These are phyloP conservation scores for Ceratitis capitata DNA, from an alignment of 1,140 invertebrate species.

Conservation along the genomic window DNA sequence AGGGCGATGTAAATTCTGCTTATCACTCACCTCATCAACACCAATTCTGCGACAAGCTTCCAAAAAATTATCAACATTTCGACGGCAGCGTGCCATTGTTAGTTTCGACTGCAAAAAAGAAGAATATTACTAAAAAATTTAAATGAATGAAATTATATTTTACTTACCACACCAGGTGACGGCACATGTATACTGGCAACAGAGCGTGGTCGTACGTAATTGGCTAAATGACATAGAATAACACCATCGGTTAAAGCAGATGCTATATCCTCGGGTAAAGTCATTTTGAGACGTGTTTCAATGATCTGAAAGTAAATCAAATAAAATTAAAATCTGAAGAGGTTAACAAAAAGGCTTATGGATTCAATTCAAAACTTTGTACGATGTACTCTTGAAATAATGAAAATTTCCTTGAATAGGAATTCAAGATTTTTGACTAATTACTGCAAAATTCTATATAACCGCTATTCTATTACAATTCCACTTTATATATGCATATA, in stretches of 20 bases:
- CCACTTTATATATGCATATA: not conserved
- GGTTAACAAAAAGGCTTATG: too few species aligned
- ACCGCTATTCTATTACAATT: not conserved
- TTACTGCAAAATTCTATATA: not conserved
- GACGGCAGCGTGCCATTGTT: slow-evolving; percentile 89
- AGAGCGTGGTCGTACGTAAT: slow-evolving; percentile 87
- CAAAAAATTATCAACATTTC: slow-evolving; percentile 95
- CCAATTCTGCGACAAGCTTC: slow-evolving; percentile 93
- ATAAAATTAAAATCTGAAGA: not conserved
- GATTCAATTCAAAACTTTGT: too few species aligned
- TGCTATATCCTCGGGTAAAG: slow-evolving; percentile 86
- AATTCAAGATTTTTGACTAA: too few species aligned
- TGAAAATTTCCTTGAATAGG: too few species aligned
- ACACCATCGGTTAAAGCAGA: slow-evolving; percentile 89
- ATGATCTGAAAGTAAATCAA: slow-evolving; percentile 76
- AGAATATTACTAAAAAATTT: slow-evolving; percentile 21
- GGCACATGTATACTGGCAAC: slow-evolving; percentile 95
- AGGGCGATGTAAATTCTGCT: not conserved
- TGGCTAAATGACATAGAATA: slow-evolving; percentile 92
- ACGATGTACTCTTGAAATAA: too few species aligned
- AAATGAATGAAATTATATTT: not conserved
- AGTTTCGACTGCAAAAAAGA: slow-evolving; percentile 82
- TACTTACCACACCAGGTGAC: slow-evolving; percentile 89
- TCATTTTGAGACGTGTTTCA: slow-evolving; percentile 88
- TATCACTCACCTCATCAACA: slow-evolving; percentile 86